These are phyloP conservation scores for Lutjanus argentimaculatus DNA, from an alignment of 2,797 vertebrate species.

Conservation along the genomic window DNA sequence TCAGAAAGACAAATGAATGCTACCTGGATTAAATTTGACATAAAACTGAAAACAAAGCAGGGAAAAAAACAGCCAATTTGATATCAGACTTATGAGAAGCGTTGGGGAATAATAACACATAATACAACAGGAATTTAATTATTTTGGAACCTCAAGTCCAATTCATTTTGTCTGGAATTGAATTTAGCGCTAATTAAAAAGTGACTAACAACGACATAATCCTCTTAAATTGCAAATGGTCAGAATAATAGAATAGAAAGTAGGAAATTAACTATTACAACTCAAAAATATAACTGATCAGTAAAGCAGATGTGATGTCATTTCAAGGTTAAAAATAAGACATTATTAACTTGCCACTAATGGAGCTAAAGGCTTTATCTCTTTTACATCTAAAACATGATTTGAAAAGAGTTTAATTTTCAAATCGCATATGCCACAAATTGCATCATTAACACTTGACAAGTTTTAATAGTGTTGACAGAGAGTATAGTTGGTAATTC, in stretches of 20 bases:
- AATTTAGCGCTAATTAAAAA: conserved; percentile 59
- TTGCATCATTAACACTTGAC: background rate
- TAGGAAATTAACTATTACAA: background rate
- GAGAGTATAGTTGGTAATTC: no score
- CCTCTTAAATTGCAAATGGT: conserved; percentile 27
- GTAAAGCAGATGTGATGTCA: background rate
- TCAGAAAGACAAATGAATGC: conserved; percentile 25
- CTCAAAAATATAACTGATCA: background rate
- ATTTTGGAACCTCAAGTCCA: conserved; percentile 19
- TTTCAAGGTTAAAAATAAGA: conserved; percentile 6
- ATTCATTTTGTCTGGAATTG: conserved; percentile 41
- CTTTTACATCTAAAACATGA: background rate
- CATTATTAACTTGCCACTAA: background rate
- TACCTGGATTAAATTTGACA: conserved; percentile 50
- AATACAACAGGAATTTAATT: conserved; percentile 49
- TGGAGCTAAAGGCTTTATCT: background rate
- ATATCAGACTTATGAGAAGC: no score
- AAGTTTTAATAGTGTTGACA: background rate
- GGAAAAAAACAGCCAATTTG: background rate
- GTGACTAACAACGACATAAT: conserved; percentile 23
- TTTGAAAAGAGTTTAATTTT: background rate
- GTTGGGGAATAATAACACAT: background rate
- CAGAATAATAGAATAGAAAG: conserved; percentile 10
- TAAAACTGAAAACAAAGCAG: conserved; percentile 24
- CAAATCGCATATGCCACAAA: background rate